Percentiles rank a stretch among this genome's conserved stretches.
These are phyloP conservation scores for Crypturellus undulatus DNA, from an alignment of 2,113 vertebrate species.

Conservation along the genomic window DNA sequence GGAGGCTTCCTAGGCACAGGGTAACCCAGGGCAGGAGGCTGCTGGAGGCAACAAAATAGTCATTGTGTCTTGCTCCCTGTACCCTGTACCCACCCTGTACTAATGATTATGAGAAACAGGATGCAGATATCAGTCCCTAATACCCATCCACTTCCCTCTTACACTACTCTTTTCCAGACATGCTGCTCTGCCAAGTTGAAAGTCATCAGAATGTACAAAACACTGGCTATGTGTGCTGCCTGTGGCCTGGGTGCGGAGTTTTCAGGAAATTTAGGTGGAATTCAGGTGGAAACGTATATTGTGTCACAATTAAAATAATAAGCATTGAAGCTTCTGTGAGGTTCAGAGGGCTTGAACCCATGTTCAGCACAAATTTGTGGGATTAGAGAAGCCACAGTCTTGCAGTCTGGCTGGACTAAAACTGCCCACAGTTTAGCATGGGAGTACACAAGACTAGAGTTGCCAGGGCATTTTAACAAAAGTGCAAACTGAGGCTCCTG, in stretches of 20 bases:
- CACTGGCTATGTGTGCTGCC: background rate
- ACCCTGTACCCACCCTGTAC: background rate
- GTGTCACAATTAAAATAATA: background rate
- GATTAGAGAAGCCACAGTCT: background rate
- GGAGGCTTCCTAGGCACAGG: background rate
- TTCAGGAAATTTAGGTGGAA: background rate
- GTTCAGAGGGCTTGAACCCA: background rate
- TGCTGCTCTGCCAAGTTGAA: background rate
- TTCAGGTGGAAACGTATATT: background rate
- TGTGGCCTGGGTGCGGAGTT: background rate
- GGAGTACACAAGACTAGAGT: background rate
- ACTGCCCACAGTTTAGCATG: background rate
- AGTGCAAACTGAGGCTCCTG: background rate
- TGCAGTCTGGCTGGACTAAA: background rate
- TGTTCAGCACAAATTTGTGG: background rate
- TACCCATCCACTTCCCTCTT: background rate
- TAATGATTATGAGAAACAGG: background rate
- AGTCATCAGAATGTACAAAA: background rate
- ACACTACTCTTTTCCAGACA: background rate
- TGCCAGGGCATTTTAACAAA: background rate
- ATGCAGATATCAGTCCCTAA: background rate
- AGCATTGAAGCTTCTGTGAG: background rate
- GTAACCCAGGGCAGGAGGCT: background rate
- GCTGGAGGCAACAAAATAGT: background rate
- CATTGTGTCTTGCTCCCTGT: background rate